Evolutionary conservation across 2,888 invertebrate genomes (phyloP).

Genomic region (Margaritifera margaritifera): DNA sequence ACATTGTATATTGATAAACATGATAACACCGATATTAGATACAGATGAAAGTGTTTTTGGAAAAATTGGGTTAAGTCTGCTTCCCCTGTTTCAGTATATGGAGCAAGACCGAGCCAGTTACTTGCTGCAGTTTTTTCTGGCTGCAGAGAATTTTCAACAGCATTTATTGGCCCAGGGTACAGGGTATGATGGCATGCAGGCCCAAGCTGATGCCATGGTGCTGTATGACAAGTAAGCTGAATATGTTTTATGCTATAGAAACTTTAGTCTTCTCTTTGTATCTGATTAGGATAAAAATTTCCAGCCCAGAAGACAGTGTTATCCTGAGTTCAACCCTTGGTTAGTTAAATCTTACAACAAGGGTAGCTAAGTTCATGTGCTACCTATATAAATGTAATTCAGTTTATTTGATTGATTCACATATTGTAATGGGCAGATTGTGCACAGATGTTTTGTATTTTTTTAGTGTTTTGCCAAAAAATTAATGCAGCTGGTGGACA

Average conservation of each 20-base stretch:
- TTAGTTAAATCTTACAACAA: too few relatives aligned
- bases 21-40: too few relatives aligned
- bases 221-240: conserved; percentile 87
- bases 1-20: too few relatives aligned
- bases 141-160: conserved; percentile 88
- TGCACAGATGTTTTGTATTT: too few relatives aligned
- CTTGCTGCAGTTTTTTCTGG: conserved; percentile 92
- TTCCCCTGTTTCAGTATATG: conserved; percentile 79
- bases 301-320: too few relatives aligned
- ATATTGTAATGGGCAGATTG: too few relatives aligned
- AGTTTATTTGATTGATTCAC: too few relatives aligned
- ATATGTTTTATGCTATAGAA: background rate
- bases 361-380: too few relatives aligned
- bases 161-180: conserved; percentile 78
- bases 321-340: too few relatives aligned
- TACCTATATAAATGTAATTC: too few relatives aligned
- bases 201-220: conserved; percentile 93
- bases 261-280: background rate
- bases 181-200: conserved; percentile 80
- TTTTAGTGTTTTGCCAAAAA: too few relatives aligned
- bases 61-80: background rate
- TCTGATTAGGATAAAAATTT: background rate
- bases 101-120: conserved; percentile 87
- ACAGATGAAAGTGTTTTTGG: background rate
- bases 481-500: too few relatives aligned